Evolutionary conservation across 2,888 invertebrate genomes (phyloP).

Genomic region (Syrphus vitripennis): DNA sequence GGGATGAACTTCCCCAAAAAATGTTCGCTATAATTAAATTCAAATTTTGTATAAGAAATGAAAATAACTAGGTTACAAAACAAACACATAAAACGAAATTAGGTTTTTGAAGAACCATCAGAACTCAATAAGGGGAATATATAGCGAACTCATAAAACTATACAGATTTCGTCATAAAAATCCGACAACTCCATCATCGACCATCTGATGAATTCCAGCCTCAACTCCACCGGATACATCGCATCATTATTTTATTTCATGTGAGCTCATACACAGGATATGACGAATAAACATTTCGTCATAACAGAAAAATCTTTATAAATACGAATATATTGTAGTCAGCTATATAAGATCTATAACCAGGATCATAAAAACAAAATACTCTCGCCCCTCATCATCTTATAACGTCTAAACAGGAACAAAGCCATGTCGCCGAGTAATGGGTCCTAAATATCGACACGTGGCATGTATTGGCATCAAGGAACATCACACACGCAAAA

Average conservation of each 20-base stretch:
- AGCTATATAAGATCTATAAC: not conserved
- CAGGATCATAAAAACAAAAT: slow-evolving; percentile 42
- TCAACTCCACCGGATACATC: slow-evolving; percentile 54
- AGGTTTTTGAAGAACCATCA: slow-evolving; percentile 18
- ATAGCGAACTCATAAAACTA: slow-evolving; percentile 41
- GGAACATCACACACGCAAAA: slow-evolving; percentile 51
- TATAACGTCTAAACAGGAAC: slow-evolving; percentile 25
- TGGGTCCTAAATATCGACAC: slow-evolving; percentile 81
- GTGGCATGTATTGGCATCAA: slow-evolving; percentile 74
- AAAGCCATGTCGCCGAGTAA: slow-evolving; percentile 76
- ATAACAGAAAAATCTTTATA: slow-evolving; percentile 52
- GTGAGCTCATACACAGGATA: slow-evolving; percentile 65
- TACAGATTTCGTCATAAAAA: slow-evolving; percentile 55
- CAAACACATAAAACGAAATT: slow-evolving; percentile 2
- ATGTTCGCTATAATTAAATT: not conserved
- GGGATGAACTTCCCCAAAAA: not conserved
- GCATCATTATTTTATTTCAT: slow-evolving; percentile 38
- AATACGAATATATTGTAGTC: too few species aligned
- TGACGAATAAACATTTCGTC: slow-evolving; percentile 71
- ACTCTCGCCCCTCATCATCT: slow-evolving; percentile 38
- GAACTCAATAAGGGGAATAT: not conserved
- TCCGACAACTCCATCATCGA: slow-evolving; percentile 57
- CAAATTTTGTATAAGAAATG: not conserved
- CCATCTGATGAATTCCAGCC: slow-evolving; percentile 44
- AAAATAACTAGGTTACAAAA: not conserved